A percentile compares a stretch with the other conserved stretches of the same genome.
Evolutionary conservation across 2,113 vertebrate genomes (phyloP).

Genomic region (Bubo blakistoni): DNA sequence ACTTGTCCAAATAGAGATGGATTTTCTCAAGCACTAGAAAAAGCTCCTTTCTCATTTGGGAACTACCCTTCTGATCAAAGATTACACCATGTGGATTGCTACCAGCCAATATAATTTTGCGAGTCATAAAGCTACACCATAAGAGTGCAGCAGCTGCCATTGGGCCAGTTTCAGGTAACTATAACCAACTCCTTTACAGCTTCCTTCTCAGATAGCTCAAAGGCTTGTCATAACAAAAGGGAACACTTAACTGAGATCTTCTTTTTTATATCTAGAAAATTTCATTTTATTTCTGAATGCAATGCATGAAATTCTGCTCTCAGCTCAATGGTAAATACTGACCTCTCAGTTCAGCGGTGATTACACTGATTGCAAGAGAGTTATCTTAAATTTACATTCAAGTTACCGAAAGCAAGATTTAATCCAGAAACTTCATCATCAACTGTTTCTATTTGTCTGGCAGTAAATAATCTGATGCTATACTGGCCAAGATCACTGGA

Average conservation of each 20-base stretch:
- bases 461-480: slow-evolving; percentile 1
- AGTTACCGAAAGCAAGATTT: neutral
- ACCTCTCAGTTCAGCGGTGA: neutral
- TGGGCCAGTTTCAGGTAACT: neutral
- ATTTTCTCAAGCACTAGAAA: neutral
- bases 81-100: neutral
- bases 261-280: neutral
- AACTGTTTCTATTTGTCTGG: slow-evolving; percentile 34
- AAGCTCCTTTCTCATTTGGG: neutral
- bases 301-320: neutral
- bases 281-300: neutral
- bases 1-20: neutral
- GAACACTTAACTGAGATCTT: neutral
- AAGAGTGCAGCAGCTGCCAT: neutral
- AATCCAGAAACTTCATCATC: neutral
- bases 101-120: neutral
- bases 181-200: neutral
- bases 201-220: neutral
- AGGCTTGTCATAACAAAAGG: neutral
- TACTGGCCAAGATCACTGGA: slow-evolving; percentile 32
- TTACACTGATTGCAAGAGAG: neutral
- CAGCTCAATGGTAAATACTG: neutral
- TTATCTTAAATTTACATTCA: neutral
- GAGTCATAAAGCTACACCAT: neutral
- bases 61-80: neutral